Evolutionary conservation across 2,888 invertebrate species (phyloP).

Genomic region (Pocota personata): DNA sequence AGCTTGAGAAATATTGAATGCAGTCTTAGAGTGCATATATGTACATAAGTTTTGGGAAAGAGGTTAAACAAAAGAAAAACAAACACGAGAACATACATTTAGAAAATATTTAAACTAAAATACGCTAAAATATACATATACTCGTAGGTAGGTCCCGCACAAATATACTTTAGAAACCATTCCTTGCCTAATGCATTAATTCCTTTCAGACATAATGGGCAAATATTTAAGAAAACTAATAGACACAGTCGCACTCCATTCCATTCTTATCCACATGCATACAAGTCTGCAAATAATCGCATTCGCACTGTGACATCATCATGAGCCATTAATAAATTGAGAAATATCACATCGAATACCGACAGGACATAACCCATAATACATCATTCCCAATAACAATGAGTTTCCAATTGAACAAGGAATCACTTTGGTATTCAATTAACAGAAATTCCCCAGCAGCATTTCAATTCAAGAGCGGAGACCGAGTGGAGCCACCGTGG

Average conservation of each 20-base stretch:
- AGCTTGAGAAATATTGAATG: too few relatives aligned
- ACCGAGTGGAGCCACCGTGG: conserved; percentile 53
- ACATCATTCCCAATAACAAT: conserved; percentile 74
- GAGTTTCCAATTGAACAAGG: conserved; percentile 76
- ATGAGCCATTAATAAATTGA: conserved; percentile 73
- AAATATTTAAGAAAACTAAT: background rate
- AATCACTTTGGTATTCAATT: conserved; percentile 76
- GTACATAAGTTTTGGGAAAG: too few relatives aligned
- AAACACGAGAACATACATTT: too few relatives aligned
- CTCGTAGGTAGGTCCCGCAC: too few relatives aligned
- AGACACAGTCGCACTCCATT: background rate
- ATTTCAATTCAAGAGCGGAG: conserved; percentile 59
- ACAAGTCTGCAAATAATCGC: conserved; percentile 20
- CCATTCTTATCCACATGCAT: background rate
- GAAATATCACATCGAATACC: conserved; percentile 71
- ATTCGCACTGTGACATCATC: conserved; percentile 55
- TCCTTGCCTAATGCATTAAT: background rate
- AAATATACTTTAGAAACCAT: too few relatives aligned
- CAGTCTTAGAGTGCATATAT: too few relatives aligned
- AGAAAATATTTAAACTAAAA: too few relatives aligned
- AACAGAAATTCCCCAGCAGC: conserved; percentile 74
- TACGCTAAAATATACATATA: too few relatives aligned
- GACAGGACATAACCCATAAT: conserved; percentile 66
- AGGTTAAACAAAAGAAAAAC: too few relatives aligned
- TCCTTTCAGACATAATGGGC: background rate